Evolutionary conservation across 1,140 invertebrate species (phyloP).

Genomic region (Drosophila setifemur): DNA sequence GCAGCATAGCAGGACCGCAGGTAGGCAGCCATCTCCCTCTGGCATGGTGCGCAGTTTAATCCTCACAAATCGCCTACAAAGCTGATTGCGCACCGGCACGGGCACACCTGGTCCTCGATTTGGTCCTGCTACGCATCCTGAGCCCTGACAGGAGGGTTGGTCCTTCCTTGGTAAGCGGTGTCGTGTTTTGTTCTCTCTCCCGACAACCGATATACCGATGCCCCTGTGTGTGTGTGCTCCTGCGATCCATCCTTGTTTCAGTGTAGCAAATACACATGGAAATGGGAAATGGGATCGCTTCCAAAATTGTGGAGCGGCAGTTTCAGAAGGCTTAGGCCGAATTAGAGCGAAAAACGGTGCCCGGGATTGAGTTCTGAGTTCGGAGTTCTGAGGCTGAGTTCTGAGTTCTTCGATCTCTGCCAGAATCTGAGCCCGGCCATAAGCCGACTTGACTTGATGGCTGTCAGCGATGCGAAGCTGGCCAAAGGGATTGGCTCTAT

Average conservation of each 20-base stretch:
- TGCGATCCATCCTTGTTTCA: neutral
- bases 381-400: slow-evolving; percentile 7
- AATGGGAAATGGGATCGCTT: too few relatives aligned
- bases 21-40: slow-evolving; percentile 54
- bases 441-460: slow-evolving; percentile 60
- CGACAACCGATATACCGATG: slow-evolving; percentile 23
- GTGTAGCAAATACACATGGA: slow-evolving; percentile 9
- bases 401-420: neutral
- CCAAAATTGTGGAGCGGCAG: slow-evolving; percentile 26
- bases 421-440: slow-evolving; percentile 17
- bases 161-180: slow-evolving; percentile 34
- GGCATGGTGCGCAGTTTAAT: slow-evolving; percentile 69
- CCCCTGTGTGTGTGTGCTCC: neutral
- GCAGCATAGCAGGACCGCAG: slow-evolving; percentile 36
- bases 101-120: slow-evolving; percentile 57
- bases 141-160: slow-evolving; percentile 45
- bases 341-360: slow-evolving; percentile 57
- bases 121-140: slow-evolving; percentile 10
- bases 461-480: slow-evolving; percentile 37
- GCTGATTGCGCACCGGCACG: slow-evolving; percentile 77
- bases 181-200: slow-evolving; percentile 48
- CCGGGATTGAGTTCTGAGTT: slow-evolving; percentile 16
- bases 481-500: slow-evolving; percentile 7
- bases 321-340: slow-evolving; percentile 64
- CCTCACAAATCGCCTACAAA: slow-evolving; percentile 81